A percentile compares a stretch with the other conserved stretches of the same genome.
These are phyloP conservation scores for Cephus pygmeus DNA, from an alignment of 2,888 invertebrate species.

Conservation along the genomic window DNA sequence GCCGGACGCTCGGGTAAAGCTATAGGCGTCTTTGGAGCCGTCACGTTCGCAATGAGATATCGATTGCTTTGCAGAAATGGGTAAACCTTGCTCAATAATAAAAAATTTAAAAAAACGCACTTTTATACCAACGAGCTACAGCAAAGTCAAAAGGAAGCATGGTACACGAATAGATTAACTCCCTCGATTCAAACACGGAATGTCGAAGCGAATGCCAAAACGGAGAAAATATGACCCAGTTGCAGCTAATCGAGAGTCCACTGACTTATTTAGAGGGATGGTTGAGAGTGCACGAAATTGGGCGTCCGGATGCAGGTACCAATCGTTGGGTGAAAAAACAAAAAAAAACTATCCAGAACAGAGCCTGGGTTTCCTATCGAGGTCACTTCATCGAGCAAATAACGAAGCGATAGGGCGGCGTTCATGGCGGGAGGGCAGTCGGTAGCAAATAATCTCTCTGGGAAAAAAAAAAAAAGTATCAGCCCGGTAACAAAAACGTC, in stretches of 20 bases:
- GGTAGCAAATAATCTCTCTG: conserved; percentile 32
- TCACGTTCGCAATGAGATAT: neutral
- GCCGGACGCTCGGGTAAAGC: neutral
- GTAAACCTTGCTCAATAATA: neutral
- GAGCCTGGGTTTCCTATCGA: neutral
- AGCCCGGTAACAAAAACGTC: conserved; percentile 12
- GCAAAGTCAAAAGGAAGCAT: neutral
- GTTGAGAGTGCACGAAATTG: neutral
- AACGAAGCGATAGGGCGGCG: conserved; percentile 7
- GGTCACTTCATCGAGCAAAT: conserved; percentile 18
- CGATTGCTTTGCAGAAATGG: neutral
- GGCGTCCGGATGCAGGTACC: neutral
- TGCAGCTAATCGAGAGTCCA: neutral
- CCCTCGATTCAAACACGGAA: neutral
- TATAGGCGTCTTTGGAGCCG: neutral
- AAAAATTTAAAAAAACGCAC: too few species aligned
- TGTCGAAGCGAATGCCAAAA: neutral
- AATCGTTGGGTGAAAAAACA: neutral
- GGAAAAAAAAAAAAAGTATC: conserved; percentile 11
- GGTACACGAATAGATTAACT: neutral
- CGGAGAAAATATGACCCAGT: neutral
- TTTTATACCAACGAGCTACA: neutral
- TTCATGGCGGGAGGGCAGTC: conserved; percentile 18
- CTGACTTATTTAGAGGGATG: neutral
- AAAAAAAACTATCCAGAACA: neutral